These are phyloP conservation scores for Cyprinella venusta DNA, from an alignment of 2,797 vertebrate species.

Conservation along the genomic window DNA sequence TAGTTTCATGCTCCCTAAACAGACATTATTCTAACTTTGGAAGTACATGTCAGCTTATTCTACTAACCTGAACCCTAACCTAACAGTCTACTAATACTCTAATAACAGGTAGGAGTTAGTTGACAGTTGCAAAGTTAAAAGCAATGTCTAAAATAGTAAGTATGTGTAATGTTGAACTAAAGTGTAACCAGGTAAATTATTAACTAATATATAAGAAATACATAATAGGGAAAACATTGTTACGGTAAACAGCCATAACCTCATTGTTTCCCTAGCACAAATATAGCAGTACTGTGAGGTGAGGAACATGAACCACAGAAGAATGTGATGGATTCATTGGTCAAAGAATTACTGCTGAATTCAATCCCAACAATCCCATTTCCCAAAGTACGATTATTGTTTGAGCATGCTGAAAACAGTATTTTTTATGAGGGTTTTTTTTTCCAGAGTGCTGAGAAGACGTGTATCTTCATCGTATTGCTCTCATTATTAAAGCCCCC, in stretches of 20 bases:
- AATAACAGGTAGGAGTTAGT: too few species aligned
- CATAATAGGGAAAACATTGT: not conserved
- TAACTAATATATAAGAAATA: too few species aligned
- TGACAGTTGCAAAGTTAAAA: too few species aligned
- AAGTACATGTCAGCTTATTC: too few species aligned
- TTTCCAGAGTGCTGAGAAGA: not conserved
- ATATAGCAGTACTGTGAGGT: not conserved
- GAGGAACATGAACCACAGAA: not conserved
- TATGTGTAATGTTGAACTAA: not conserved
- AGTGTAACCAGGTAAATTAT: not conserved
- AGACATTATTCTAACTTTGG: too few species aligned
- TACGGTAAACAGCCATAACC: not conserved
- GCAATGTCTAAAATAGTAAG: too few species aligned
- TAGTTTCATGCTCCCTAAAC: too few species aligned
- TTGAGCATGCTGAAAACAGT: not conserved
- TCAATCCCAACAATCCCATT: not conserved
- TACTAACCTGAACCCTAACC: too few species aligned
- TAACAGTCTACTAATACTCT: too few species aligned
- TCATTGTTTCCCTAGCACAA: not conserved
- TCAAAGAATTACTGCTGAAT: not conserved
- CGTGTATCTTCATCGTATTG: constrained; percentile 44
- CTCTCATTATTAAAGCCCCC: constrained; percentile 47
- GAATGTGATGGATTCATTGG: not conserved
- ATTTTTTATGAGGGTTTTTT: not conserved
- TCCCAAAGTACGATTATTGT: not conserved